Evolutionary conservation across 1,140 invertebrate species (phyloP), one percentile per base, ranked within the genome.

Genomic region (Rhizoglyphus robini): DNA sequence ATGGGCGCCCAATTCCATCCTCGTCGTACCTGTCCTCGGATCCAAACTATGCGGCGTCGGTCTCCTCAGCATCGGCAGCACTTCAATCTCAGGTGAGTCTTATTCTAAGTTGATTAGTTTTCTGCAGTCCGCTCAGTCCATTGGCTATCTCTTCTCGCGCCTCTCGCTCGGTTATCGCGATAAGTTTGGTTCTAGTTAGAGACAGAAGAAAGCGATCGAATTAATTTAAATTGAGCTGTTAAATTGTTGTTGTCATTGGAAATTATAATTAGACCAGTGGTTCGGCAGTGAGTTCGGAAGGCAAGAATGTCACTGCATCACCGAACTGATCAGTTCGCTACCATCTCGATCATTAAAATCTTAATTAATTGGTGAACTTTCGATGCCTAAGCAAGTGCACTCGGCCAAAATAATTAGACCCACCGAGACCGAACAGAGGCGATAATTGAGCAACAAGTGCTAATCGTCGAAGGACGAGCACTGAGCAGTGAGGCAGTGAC

Each of bases 391-490:
- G 18, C 36, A 41, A 41, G 36, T 41, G 18, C 36, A 54, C 51
- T 54, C 15, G 8, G 51, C 23, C 20, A 54, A 8, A 54, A 54
- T 54, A 54, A 54, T 54, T 54, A 54, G 51, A 54, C 8, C 20
- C 23, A 20, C 51, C 8, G 51, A 25, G 51, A 54, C 8, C 51
- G 8, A 54, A 54, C 20, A 54, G 51, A 54, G 51, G 51, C 51
- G 51, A 54, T 54, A 54, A 54, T 54, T 54, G 51, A 54, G 51
- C 51, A 54, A 54, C 51, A 54, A 54, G 51, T 54, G 51, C 8
- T 54, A 54, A 54, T 54, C 51, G 51, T 23, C 23, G 15, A 54
- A 11, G 36, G 36, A 41, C 36, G 36, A 54, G 8, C 31, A 54
- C 36, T 18, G 36, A 41, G 18, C 36, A 41, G 36, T 11, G 18